phyloP scores from a whole-genome alignment of 2,888 invertebrate species.

The Hirtodrosophila cameraria region DNA sequence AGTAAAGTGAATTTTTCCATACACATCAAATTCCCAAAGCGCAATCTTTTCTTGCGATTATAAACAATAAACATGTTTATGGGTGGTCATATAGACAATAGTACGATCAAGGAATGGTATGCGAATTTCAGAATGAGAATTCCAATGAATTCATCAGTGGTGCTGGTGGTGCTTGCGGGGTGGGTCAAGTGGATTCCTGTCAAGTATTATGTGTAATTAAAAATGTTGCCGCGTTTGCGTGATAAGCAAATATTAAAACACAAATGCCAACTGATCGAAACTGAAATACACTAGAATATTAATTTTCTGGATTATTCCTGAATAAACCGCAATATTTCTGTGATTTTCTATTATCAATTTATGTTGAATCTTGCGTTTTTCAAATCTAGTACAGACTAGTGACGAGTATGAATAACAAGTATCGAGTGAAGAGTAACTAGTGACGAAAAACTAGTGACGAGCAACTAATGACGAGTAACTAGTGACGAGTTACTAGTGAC shows the following conservation, averaged over 20 bases:
- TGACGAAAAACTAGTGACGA: no score
- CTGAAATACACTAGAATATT: neutral
- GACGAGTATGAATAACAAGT: no score
- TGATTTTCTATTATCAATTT: no score
- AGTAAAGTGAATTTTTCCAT: neutral
- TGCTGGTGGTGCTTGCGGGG: neutral
- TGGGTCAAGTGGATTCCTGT: constrained; percentile 26
- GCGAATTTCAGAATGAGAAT: constrained; percentile 35
- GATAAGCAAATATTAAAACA: constrained; percentile 35
- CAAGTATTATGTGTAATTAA: constrained; percentile 32
- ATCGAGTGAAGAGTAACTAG: no score
- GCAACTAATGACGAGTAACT: no score
- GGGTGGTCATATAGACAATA: constrained; percentile 50
- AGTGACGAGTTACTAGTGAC: no score
- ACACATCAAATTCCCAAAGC: constrained; percentile 10
- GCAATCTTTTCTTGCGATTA: constrained; percentile 48
- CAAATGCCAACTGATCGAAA: constrained; percentile 7
- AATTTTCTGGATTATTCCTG: no score
- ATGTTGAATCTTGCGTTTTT: no score
- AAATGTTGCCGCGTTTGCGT: constrained; percentile 35
- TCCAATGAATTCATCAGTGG: constrained; percentile 1
- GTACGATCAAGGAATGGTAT: constrained; percentile 35
- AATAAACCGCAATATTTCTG: no score
- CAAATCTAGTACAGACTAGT: no score
- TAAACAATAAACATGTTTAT: constrained; percentile 66